These are phyloP conservation scores for Scotopteryx bipunctaria DNA, from an alignment of 2,888 invertebrate species.

Conservation along the genomic window DNA sequence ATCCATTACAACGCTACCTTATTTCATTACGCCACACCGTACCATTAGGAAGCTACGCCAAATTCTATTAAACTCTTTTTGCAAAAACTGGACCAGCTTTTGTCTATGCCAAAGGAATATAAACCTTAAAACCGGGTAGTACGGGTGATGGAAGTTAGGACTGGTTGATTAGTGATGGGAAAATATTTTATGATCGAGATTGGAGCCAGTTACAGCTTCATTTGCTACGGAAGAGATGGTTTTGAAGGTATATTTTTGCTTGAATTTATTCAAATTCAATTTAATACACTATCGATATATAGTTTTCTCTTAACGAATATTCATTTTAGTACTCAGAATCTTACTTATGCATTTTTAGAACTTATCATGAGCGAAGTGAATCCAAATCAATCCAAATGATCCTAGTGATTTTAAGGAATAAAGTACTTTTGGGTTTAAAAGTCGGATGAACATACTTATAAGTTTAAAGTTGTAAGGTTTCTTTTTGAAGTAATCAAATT, in stretches of 20 bases:
- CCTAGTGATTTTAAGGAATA: too few relatives aligned
- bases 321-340: too few relatives aligned
- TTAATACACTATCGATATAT: too few relatives aligned
- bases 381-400: too few relatives aligned
- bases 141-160: background rate
- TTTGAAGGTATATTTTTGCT: background rate
- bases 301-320: too few relatives aligned
- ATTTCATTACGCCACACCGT: slow-evolving; percentile 71
- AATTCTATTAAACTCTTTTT: slow-evolving; percentile 76
- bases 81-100: slow-evolving; percentile 49
- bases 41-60: slow-evolving; percentile 80
- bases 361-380: too few relatives aligned
- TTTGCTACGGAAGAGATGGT: background rate
- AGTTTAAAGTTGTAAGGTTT: too few relatives aligned
- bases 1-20: slow-evolving; percentile 71
- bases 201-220: slow-evolving; percentile 9
- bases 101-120: slow-evolving; percentile 7
- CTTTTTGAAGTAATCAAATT: too few relatives aligned
- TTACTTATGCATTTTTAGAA: too few relatives aligned
- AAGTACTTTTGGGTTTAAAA: too few relatives aligned
- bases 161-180: slow-evolving; percentile 25
- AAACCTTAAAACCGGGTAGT: background rate
- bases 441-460: too few relatives aligned
- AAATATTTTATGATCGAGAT: slow-evolving; percentile 19
- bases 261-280: background rate